Percentiles rank a stretch among this genome's conserved stretches.
These are phyloP conservation scores for Apteryx owenii DNA, from an alignment of 2,113 vertebrate species.

Conservation along the genomic window DNA sequence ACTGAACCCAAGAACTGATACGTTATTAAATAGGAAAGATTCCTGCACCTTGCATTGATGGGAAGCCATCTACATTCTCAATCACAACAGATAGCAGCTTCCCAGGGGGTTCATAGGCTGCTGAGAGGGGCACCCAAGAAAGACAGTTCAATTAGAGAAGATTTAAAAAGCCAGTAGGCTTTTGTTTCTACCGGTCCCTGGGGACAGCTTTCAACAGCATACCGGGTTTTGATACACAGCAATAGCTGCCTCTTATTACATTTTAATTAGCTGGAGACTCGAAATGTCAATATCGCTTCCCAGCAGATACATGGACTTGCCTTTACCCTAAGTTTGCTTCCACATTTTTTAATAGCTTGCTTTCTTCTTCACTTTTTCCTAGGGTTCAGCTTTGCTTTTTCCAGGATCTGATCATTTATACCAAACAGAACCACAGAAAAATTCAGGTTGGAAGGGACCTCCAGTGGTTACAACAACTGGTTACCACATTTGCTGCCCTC, in stretches of 20 bases:
- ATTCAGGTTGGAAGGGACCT: background rate
- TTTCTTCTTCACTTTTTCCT: background rate
- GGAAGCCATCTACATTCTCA: background rate
- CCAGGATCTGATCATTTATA: background rate
- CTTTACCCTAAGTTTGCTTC: background rate
- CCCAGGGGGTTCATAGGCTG: background rate
- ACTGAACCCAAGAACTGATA: background rate
- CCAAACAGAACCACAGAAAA: background rate
- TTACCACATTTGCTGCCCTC: rapidly evolving
- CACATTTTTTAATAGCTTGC: background rate
- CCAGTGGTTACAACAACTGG: background rate
- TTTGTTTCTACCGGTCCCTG: background rate
- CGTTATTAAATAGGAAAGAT: background rate
- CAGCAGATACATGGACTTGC: background rate
- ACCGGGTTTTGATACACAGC: background rate
- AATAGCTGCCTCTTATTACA: background rate
- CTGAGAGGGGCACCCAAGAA: background rate
- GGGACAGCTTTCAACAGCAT: background rate
- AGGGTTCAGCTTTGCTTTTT: background rate
- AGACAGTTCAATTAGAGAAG: background rate
- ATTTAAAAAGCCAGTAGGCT: background rate
- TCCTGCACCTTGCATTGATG: background rate
- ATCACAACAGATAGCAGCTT: background rate
- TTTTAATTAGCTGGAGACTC: conserved; percentile 1
- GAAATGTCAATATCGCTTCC: background rate